Base-by-base conservation (phyloP, 2,888 invertebrate species). In the Eristalis tenax region DNA sequence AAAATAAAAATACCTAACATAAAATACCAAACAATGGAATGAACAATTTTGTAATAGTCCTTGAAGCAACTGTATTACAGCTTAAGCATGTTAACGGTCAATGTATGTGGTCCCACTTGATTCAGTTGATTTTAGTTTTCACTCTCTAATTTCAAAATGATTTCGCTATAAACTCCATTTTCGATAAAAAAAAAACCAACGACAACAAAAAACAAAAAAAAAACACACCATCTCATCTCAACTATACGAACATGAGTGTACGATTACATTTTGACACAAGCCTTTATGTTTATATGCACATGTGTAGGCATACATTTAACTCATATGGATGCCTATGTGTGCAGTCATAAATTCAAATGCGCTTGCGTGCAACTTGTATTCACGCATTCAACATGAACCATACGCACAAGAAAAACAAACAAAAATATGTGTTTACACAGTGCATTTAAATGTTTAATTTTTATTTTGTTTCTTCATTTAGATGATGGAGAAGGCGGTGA, bases 401-500 rank as follows among this genome's bases (percentile, higher is more conserved):
- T 38, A 38, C 2, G 13, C 13, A 13, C 38, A 11, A 38, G 13
- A 38, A 38, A 38, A 13, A 38, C 11, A 2, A 1, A 1, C 10
- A 10, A 38, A 38, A 13, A 3, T 38, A 38, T 13, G 10, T 1
- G n/a, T n/a, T n/a, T n/a, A n/a, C n/a, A 38, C 38, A 38, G 13
- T 13, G 4, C 13, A 23, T 57, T 57, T 57, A 22, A 57, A 64
- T 38, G 1, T 38, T 40, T 59, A 15, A n/a, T 57, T 75, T 59
- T 8, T 28, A 22, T 75, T 66, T 50, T 18, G 18, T 50, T 18
- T 50, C 18, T 80, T 77, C 79, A 82, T 89, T 89, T 90, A 93
- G 93, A 91, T 91, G 93, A 92, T 77, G 91, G 89, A 64, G 93
- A 92, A 89, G 91, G 91, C 89, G 90, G 89, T 23, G 82, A 75